A percentile compares a stretch with the other conserved stretches of the same genome.
These are phyloP conservation scores for Thamnophis elegans DNA, from an alignment of 2,797 vertebrate species.

Conservation along the genomic window DNA sequence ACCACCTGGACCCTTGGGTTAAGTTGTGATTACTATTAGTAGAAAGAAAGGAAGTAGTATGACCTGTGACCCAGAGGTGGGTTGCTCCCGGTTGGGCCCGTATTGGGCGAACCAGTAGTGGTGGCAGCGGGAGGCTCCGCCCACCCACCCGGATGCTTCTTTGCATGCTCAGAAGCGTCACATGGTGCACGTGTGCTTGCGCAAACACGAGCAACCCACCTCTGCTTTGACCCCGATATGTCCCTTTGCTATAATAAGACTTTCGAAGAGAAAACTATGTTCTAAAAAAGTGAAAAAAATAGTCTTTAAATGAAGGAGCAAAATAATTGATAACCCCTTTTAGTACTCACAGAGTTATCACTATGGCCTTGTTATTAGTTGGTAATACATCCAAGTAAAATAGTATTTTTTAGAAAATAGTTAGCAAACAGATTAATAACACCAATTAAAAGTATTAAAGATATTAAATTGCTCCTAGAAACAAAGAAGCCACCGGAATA, in stretches of 20 bases:
- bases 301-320: neutral
- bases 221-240: neutral
- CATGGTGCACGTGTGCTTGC: too few relatives aligned
- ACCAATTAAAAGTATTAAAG: slow-evolving; percentile 1
- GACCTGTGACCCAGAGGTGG: neutral
- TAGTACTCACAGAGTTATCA: neutral
- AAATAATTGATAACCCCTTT: neutral
- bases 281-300: neutral
- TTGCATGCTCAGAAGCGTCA: too few relatives aligned
- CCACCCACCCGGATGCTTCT: too few relatives aligned
- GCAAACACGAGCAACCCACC: too few relatives aligned
- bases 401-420: neutral
- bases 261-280: neutral
- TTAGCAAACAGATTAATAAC: neutral
- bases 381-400: neutral
- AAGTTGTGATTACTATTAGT: neutral
- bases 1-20: neutral
- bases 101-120: too few relatives aligned
- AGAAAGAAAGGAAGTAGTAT: neutral
- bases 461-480: slow-evolving; percentile 43
- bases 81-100: too few relatives aligned
- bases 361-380: neutral
- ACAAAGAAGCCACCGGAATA: slow-evolving; percentile 46
- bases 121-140: too few relatives aligned
- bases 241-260: neutral